Conservation (phyloP, 2,113 vertebrate species). For the Daboia siamensis region DNA sequence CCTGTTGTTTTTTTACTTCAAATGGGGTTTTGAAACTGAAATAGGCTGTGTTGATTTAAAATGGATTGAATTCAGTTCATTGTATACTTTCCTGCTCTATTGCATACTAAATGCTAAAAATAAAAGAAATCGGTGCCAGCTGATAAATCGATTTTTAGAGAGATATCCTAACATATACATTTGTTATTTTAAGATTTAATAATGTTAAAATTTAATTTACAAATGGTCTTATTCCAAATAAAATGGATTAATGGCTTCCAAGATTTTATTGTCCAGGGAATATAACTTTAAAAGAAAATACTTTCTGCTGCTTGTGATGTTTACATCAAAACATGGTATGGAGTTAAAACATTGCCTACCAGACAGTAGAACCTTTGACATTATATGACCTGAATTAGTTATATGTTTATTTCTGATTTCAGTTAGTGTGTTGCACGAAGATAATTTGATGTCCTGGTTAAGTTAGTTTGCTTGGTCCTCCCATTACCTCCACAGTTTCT, state of each 20-base stretch:
- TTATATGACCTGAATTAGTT: neutral
- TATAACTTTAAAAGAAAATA: neutral
- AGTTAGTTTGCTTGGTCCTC: neutral
- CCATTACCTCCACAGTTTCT: neutral
- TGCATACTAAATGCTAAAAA: neutral
- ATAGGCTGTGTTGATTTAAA: neutral
- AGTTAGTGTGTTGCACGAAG: neutral
- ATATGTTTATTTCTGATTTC: neutral
- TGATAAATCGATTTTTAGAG: slow-evolving; percentile 52
- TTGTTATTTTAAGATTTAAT: neutral
- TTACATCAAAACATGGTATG: neutral
- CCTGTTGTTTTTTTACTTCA: neutral
- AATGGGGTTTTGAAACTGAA: neutral
- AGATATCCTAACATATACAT: neutral
- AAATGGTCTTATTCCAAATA: neutral
- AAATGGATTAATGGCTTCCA: neutral
- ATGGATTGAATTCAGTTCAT: neutral
- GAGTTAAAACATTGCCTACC: neutral
- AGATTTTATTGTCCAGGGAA: neutral
- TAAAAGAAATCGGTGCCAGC: neutral
- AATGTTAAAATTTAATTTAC: neutral
- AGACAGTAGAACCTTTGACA: neutral
- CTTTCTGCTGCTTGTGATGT: neutral
- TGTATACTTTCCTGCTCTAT: neutral
- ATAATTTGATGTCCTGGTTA: neutral